A percentile compares a stretch with the other conserved stretches of the same genome.
Conservation (phyloP, 2,797 vertebrate genomes). For the Pangasius macronema region DNA sequence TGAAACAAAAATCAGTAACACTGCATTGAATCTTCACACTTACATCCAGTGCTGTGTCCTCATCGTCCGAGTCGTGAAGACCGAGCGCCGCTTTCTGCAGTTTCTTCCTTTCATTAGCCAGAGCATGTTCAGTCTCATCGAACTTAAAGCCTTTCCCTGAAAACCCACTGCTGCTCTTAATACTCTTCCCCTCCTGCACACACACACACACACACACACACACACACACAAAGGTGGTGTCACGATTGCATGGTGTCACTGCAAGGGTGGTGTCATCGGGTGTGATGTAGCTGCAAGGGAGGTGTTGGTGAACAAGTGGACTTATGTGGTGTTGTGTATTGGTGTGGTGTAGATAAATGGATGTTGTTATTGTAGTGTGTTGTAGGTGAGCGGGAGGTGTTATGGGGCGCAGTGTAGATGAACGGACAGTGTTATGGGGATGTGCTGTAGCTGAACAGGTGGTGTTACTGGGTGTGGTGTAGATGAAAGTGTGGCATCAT, state of each 20-base stretch:
- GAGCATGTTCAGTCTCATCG: conserved; percentile 94
- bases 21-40: conserved; percentile 61
- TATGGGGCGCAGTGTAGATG: too few relatives aligned
- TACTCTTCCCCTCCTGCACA: conserved; percentile 90
- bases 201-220: conserved; percentile 29
- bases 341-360: too few relatives aligned
- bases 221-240: neutral
- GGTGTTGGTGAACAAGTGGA: too few relatives aligned
- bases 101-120: conserved; percentile 98
- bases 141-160: conserved; percentile 99
- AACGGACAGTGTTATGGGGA: neutral
- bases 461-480: neutral
- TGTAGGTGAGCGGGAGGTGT: too few relatives aligned
- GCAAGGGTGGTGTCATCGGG: too few relatives aligned
- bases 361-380: too few relatives aligned
- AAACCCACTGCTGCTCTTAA: conserved; percentile 97
- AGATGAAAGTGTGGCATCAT: neutral
- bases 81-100: conserved; percentile 96
- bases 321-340: too few relatives aligned
- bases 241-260: neutral
- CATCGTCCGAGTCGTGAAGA: conserved; percentile 96
- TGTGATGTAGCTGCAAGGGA: too few relatives aligned
- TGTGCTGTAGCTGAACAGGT: neutral
- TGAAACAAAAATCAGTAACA: neutral
- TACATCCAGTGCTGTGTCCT: conserved; percentile 93